Base-by-base conservation (phyloP, 1,140 invertebrate species). In the Mylabris phalerata region DNA sequence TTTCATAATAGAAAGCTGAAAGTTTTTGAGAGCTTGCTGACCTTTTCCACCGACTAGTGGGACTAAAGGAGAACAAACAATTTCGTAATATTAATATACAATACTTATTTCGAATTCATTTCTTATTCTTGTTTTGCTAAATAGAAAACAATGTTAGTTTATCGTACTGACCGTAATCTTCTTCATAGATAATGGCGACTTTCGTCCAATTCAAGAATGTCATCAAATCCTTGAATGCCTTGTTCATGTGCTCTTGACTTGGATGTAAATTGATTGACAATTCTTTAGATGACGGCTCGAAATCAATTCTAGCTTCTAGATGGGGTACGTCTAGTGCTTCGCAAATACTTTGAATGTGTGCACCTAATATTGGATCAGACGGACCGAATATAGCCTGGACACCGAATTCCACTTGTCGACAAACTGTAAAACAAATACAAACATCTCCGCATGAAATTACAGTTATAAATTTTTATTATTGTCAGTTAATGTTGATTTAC, bases 231-330 rank as follows among this genome's bases (percentile, higher is more conserved):
- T 85, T 82, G 74, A 93, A 92, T 0, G 93, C 92, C 48, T 82
- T 78, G 71, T 93, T 92, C 64, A 96, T 80, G 52, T 90, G 79
- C 55, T 87, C 82, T 64, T 92, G 86, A 11, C 89, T 84, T 0
- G 94, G 94, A 77, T 94, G 88, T 38, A 97, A 79, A 77, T 94
- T 96, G 56, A 96, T 87, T 25, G 91, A 93, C 73, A 92, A 93
- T 64, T 90, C 84, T 70, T 87, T 86, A 65, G 80, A 71, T 59
- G 74, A 75, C 7, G 80, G 78, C 65, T 86, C 84, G 57, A 86
- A 81, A 71, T 89, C 87, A 54, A 90, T 79, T 41, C 89, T 77
- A 4, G 88, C 84, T 70, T 93, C 89, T 27, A 97, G 77, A 71
- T 96, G 91, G 4, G 93, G 93, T 4, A 95, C 87, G 71, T 95